Evolutionary conservation across 2,797 vertebrate species (phyloP), one percentile per base, ranked within the genome.

Genomic region (Myotis vivesi): DNA sequence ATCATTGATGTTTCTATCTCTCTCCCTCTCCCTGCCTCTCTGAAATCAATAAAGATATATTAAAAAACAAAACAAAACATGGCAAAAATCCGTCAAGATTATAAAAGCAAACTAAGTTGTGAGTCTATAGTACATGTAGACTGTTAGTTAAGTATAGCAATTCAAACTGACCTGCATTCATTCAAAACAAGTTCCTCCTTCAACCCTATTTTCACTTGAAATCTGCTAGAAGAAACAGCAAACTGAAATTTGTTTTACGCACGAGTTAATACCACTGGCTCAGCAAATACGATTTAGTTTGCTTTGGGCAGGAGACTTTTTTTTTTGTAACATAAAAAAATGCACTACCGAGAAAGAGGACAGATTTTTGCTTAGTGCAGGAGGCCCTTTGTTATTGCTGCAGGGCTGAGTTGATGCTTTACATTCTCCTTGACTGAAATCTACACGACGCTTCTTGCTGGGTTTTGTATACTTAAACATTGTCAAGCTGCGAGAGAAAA

Each of bases 401-500:
- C 98, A 98, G 98, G 95, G 97, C 98, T 98, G 97, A 98, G 98
- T 98, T 97, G 97, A 96, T 97, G 97, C 98, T 98, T 98, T 98
- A 97, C 96, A 97, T 98, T 98, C 98, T 98, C 98, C 97, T 97
- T 98, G 96, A 97, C 95, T 96, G 98, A 98, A 98, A 98, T 96
- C 98, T 95, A 98, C 98, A 97, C 98, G 97, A 98, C 97, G 97
- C 98, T 98, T 98, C 98, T 98, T 98, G 98, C 98, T 98, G 97
- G 97, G 97, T 98, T 98, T 98, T 98, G 98, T 99, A 98, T 98
- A 98, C 97, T 98, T 98, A 98, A 97, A 98, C 97, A 95, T 98
- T 98, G 97, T 98, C 98, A 99, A 98, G 98, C 98, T 99, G 98
- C 98, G 98, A 99, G 98, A 98, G 98, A 98, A 98, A 98, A 97